Conservation (phyloP, 1,140 invertebrate species). For the Orussus abietinus region DNA sequence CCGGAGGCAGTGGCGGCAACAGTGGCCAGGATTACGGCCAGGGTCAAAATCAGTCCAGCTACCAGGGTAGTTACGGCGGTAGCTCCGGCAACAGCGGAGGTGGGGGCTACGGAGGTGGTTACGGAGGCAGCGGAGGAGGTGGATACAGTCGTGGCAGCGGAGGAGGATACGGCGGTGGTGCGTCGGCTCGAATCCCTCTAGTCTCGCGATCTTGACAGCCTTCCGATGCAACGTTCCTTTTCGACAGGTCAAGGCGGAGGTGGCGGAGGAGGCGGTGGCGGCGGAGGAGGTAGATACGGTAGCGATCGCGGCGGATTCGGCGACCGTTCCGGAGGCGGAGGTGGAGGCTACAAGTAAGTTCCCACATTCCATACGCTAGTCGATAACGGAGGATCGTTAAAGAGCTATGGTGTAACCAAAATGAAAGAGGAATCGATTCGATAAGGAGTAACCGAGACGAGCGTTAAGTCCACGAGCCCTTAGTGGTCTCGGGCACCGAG, state of each 20-base stretch:
- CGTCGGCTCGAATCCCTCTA: constrained; percentile 6
- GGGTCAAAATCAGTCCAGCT: constrained; percentile 35
- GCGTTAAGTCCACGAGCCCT: too few relatives aligned
- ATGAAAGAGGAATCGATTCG: too few relatives aligned
- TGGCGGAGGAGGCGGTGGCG: constrained; percentile 35
- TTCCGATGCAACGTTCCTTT: too few relatives aligned
- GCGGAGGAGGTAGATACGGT: constrained; percentile 44
- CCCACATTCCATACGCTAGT: too few relatives aligned
- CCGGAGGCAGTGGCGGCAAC: constrained; percentile 39
- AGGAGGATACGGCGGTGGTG: constrained; percentile 35
- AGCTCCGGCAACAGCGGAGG: constrained; percentile 51
- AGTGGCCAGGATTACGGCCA: constrained; percentile 39
- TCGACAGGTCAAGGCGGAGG: constrained; percentile 33
- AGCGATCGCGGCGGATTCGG: constrained; percentile 56
- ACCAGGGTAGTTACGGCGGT: constrained; percentile 50
- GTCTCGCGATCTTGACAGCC: not conserved
- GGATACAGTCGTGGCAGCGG: constrained; percentile 37
- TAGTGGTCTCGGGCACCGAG: too few relatives aligned
- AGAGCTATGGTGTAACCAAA: too few relatives aligned
- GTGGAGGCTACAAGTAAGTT: constrained; percentile 50
- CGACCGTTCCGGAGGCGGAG: constrained; percentile 36
- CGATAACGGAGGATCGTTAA: too few relatives aligned
- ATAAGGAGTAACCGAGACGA: too few relatives aligned
- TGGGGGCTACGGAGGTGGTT: constrained; percentile 42
- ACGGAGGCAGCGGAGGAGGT: constrained; percentile 38